Percentiles rank a stretch among this genome's conserved stretches.
phyloP scores from a whole-genome alignment of 2,113 vertebrate species.

The Brachirus orientalis region DNA sequence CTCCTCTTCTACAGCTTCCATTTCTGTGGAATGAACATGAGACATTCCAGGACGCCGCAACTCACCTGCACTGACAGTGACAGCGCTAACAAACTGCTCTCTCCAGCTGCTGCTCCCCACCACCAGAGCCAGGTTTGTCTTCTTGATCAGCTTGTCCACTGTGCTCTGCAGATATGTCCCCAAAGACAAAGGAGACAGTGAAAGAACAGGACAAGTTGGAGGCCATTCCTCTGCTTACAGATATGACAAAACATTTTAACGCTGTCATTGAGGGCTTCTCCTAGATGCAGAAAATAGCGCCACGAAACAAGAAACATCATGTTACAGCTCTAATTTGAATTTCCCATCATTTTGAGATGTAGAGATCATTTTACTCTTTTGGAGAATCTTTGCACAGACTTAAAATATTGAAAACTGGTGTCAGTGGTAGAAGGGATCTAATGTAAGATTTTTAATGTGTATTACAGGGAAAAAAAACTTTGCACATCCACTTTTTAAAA shows the following conservation, averaged over 20 bases:
- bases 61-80: slow-evolving; percentile 88
- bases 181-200: too few species aligned
- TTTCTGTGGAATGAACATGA: slow-evolving; percentile 38
- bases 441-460: too few species aligned
- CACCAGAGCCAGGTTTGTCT: slow-evolving; percentile 87
- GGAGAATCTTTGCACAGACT: neutral
- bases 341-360: neutral
- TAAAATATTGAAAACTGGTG: too few species aligned
- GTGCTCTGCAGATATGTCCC: slow-evolving; percentile 78
- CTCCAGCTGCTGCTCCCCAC: slow-evolving; percentile 89
- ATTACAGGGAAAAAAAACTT: too few species aligned
- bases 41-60: slow-evolving; percentile 11
- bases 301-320: neutral
- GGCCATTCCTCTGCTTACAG: neutral
- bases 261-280: slow-evolving; percentile 1
- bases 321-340: slow-evolving; percentile 15
- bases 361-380: slow-evolving; percentile 6
- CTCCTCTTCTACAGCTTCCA: slow-evolving; percentile 19
- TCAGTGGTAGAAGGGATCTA: too few species aligned
- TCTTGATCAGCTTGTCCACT: slow-evolving; percentile 89
- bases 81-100: slow-evolving; percentile 88
- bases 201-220: neutral
- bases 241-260: neutral
- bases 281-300: slow-evolving; percentile 29
- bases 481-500: too few species aligned